These are phyloP conservation scores for Ditylenchus weischeri DNA, from an alignment of 2,888 invertebrate genomes.

Conservation along the genomic window DNA sequence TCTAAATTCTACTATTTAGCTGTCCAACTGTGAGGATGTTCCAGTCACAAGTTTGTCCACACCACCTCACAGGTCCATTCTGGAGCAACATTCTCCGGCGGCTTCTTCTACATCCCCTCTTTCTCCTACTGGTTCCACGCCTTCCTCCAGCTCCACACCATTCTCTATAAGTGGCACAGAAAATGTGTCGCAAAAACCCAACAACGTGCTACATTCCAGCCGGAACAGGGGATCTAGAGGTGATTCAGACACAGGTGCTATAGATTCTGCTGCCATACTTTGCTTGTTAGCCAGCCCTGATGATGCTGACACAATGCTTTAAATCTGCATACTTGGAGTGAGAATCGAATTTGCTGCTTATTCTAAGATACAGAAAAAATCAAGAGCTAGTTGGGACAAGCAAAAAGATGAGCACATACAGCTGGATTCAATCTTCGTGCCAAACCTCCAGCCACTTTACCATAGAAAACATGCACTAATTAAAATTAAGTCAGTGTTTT, in stretches of 20 bases:
- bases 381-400: too few relatives aligned
- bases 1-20: not conserved
- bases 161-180: not conserved
- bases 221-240: not conserved
- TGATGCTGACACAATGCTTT: slow-evolving; percentile 6
- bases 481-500: too few relatives aligned
- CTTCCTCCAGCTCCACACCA: not conserved
- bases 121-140: not conserved
- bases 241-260: not conserved
- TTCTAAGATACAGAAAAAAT: too few relatives aligned
- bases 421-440: too few relatives aligned
- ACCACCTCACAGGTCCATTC: not conserved
- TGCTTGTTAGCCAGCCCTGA: slow-evolving; percentile 1
- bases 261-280: not conserved
- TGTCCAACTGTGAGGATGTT: slow-evolving; percentile 3
- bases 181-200: not conserved
- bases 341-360: too few relatives aligned
- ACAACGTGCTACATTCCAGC: not conserved
- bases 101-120: not conserved
- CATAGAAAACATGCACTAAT: too few relatives aligned
- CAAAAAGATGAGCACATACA: too few relatives aligned
- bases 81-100: not conserved
- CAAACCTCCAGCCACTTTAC: too few relatives aligned
- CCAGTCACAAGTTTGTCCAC: not conserved
- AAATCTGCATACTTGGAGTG: too few relatives aligned